A percentile compares a stretch with the other conserved stretches of the same genome.
Conservation (phyloP, 2,113 vertebrate genomes). For the Pica pica region DNA sequence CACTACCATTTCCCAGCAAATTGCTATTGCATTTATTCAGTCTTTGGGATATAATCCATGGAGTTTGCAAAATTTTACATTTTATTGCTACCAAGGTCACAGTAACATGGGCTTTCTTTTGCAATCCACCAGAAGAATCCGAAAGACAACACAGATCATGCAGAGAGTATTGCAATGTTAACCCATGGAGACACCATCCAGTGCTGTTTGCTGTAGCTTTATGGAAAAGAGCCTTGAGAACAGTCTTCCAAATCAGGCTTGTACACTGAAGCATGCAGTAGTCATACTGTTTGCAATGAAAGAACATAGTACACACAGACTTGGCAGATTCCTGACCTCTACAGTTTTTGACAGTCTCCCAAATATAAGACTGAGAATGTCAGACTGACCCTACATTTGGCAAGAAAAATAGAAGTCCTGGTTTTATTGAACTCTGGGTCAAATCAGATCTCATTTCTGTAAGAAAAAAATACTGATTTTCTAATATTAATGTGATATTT, state of each 20-base stretch:
- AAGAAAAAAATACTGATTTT: not conserved
- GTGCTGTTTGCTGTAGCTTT: not conserved
- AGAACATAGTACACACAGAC: conserved; percentile 11
- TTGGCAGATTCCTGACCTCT: not conserved
- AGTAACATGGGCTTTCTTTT: not conserved
- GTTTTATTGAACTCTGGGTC: not conserved
- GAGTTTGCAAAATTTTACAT: conserved; percentile 17
- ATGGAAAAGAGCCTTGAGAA: not conserved
- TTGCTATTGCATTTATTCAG: not conserved
- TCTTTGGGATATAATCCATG: not conserved
- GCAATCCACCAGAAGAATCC: not conserved
- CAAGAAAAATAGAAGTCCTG: not conserved
- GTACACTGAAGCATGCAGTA: not conserved
- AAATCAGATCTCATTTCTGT: not conserved
- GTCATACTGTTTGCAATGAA: not conserved
- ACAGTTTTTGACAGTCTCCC: conserved; percentile 8
- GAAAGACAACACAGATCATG: not conserved
- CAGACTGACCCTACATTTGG: conserved; percentile 41
- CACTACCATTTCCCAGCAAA: not conserved
- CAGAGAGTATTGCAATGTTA: not conserved
- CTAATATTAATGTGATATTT: not conserved
- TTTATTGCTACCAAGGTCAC: conserved; percentile 21
- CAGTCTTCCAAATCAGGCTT: not conserved
- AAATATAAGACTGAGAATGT: conserved; percentile 22
- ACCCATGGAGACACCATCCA: not conserved